Evolutionary conservation across 2,888 invertebrate genomes (phyloP).

Genomic region (Trichacis sp.): DNA sequence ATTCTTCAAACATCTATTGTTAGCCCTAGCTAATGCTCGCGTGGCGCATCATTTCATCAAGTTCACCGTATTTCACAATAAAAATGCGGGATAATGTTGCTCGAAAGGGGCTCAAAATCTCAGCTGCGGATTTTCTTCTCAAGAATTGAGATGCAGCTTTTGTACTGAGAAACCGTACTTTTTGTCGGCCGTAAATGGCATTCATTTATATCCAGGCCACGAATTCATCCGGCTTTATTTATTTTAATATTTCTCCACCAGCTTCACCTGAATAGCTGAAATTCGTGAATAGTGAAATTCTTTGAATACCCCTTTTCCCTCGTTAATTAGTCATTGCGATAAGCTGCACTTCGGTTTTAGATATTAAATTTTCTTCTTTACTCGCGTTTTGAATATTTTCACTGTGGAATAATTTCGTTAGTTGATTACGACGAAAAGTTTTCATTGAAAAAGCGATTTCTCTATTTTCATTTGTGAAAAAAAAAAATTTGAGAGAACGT

Average conservation of each 20-base stretch:
- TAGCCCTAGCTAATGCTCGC: constrained; percentile 22
- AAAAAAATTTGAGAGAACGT: background rate
- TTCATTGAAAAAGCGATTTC: background rate
- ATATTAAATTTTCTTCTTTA: no score
- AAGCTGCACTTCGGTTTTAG: no score
- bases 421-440: no score
- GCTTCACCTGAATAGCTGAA: background rate
- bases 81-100: background rate
- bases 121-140: background rate
- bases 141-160: background rate
- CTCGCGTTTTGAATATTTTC: no score
- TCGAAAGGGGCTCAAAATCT: background rate
- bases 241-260: background rate
- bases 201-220: background rate
- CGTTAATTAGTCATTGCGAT: no score
- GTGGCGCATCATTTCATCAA: constrained; percentile 22
- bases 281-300: background rate
- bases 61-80: constrained; percentile 7
- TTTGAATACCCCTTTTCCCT: no score
- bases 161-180: background rate
- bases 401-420: no score
- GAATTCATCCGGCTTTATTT: background rate
- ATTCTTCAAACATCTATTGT: constrained; percentile 24
- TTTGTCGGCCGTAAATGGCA: background rate
- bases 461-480: background rate